These are phyloP conservation scores for Sus cebifrons DNA, from an alignment of 2,797 vertebrate genomes.

Conservation along the genomic window DNA sequence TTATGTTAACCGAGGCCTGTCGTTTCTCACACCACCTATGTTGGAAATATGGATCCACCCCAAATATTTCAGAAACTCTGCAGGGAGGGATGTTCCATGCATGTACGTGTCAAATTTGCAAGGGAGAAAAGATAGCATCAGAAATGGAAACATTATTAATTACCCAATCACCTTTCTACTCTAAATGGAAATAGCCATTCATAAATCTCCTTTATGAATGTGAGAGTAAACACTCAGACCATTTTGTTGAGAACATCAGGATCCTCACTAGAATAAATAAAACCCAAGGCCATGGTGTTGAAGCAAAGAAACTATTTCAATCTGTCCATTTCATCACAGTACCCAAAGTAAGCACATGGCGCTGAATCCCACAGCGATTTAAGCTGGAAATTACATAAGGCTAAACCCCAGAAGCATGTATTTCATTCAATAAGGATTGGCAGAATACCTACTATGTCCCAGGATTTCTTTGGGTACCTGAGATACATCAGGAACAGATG, in stretches of 20 bases:
- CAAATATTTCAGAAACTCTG: slow-evolving; percentile 36
- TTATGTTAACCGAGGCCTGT: neutral
- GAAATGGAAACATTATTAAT: slow-evolving; percentile 82
- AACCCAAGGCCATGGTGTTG: neutral
- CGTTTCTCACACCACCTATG: slow-evolving; percentile 10
- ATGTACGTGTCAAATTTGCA: slow-evolving; percentile 55
- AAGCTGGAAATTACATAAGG: fast-evolving
- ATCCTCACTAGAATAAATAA: slow-evolving; percentile 61
- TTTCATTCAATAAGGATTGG: neutral
- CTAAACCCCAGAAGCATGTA: fast-evolving
- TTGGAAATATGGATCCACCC: neutral
- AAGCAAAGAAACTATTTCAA: slow-evolving; percentile 75
- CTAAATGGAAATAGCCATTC: slow-evolving; percentile 84
- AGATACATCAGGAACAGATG: slow-evolving; percentile 12
- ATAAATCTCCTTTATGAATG: slow-evolving; percentile 80
- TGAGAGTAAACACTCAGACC: slow-evolving; percentile 73
- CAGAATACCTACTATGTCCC: neutral
- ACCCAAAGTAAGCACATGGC: neutral
- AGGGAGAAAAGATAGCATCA: slow-evolving; percentile 64
- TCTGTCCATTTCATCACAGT: slow-evolving; percentile 60
- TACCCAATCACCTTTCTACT: slow-evolving; percentile 82
- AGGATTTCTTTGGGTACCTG: neutral
- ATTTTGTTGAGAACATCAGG: slow-evolving; percentile 51
- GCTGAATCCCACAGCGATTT: slow-evolving; percentile 35
- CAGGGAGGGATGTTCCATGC: neutral